Conservation (phyloP, 2,113 vertebrate genomes). For the Pseudopipra pipra region DNA sequence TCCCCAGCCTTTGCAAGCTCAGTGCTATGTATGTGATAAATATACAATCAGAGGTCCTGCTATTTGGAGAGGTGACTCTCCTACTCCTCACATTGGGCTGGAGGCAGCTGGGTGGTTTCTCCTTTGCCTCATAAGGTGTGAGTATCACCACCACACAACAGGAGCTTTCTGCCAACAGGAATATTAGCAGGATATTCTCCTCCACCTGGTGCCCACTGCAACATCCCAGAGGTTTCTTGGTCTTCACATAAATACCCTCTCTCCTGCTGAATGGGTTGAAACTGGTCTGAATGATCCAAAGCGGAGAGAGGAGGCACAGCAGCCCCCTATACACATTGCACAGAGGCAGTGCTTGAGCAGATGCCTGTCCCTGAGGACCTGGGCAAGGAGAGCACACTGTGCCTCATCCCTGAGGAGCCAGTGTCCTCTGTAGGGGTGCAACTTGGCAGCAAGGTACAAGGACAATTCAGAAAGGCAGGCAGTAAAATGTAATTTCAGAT, state of each 20-base stretch:
- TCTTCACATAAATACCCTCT: background rate
- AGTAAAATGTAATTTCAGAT: conserved; percentile 23
- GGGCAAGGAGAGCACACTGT: rapidly evolving
- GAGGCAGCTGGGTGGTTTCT: background rate
- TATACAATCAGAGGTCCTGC: background rate
- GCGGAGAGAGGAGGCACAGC: background rate
- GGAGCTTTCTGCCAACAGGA: background rate
- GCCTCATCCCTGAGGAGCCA: background rate
- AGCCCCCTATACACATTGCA: rapidly evolving
- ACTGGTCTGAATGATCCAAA: background rate
- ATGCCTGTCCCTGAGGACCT: background rate
- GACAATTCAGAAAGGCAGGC: conserved; percentile 8
- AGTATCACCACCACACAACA: rapidly evolving
- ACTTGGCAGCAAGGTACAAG: background rate
- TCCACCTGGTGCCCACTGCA: background rate
- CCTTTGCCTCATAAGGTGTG: background rate
- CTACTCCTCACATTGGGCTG: rapidly evolving
- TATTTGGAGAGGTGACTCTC: rapidly evolving
- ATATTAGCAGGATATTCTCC: background rate
- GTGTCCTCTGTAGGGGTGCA: background rate
- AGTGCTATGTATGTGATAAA: rapidly evolving
- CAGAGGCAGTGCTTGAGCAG: background rate
- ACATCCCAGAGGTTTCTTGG: background rate
- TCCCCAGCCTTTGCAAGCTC: background rate
- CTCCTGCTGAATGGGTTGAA: background rate